A percentile compares a stretch with the other conserved stretches of the same genome.
phyloP scores from a whole-genome alignment of 2,113 vertebrate species.

The Panthera tigris region DNA sequence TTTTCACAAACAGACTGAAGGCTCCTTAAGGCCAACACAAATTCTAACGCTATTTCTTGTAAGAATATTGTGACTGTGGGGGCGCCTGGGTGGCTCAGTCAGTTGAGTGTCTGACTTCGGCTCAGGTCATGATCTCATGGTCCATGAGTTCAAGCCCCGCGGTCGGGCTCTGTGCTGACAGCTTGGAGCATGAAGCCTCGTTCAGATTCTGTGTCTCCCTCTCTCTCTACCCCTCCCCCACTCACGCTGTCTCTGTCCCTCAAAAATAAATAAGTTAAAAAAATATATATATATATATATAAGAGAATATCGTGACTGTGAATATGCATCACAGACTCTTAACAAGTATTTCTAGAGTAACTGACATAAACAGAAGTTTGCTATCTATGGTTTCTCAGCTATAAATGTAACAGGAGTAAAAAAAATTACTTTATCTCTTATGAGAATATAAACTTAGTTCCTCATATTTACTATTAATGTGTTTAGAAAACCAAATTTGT shows the following conservation, averaged over 20 bases:
- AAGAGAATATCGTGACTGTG: not conserved
- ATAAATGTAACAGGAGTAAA: not conserved
- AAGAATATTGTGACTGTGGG: not conserved
- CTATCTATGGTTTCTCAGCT: not conserved
- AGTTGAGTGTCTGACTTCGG: too few relatives aligned
- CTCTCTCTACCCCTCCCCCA: too few relatives aligned
- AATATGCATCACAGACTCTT: not conserved
- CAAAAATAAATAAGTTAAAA: too few relatives aligned
- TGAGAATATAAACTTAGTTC: not conserved
- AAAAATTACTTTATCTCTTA: not conserved
- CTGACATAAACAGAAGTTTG: not conserved
- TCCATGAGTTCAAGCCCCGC: too few relatives aligned
- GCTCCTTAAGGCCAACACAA: not conserved
- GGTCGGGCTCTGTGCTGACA: too few relatives aligned
- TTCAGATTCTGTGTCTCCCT: too few relatives aligned
- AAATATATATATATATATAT: too few relatives aligned
- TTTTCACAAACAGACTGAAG: not conserved
- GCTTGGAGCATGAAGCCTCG: too few relatives aligned
- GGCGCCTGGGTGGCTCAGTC: too few relatives aligned
- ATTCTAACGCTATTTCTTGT: not conserved
- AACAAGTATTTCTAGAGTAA: not conserved
- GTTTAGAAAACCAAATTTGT: not conserved
- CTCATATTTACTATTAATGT: not conserved
- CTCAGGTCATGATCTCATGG: too few relatives aligned
- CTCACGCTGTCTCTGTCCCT: too few relatives aligned